Evolutionary conservation across 2,888 invertebrate species (phyloP).

Genomic region (Lissonota sp.): DNA sequence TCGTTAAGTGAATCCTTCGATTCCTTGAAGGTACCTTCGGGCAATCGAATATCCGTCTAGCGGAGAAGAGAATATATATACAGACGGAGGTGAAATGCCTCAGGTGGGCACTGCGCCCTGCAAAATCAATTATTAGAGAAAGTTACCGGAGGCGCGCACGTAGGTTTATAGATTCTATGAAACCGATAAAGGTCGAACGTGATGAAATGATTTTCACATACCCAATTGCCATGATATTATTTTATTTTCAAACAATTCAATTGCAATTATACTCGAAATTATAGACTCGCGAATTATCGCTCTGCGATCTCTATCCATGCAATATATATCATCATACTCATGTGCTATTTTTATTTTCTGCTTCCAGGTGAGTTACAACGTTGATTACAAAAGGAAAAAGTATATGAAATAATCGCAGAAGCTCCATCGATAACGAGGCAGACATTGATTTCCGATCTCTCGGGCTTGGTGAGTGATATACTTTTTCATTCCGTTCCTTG

Average conservation of each 20-base stretch:
- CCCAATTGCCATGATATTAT: slow-evolving; percentile 47
- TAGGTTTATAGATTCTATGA: slow-evolving; percentile 25
- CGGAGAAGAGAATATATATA: not conserved
- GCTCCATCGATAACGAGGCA: slow-evolving; percentile 21
- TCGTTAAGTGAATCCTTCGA: slow-evolving; percentile 49
- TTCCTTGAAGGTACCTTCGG: slow-evolving; percentile 10
- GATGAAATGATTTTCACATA: slow-evolving; percentile 43
- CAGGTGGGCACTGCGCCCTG: slow-evolving; percentile 9
- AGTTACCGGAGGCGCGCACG: slow-evolving; percentile 19
- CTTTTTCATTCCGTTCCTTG: slow-evolving; percentile 24
- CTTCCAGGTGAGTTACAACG: slow-evolving; percentile 70
- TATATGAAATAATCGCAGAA: slow-evolving; percentile 2
- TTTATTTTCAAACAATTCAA: slow-evolving; percentile 44
- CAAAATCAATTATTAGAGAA: slow-evolving; percentile 41
- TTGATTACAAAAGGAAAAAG: slow-evolving; percentile 2
- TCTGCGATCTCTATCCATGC: slow-evolving; percentile 47
- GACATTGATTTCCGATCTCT: slow-evolving; percentile 54
- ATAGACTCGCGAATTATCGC: slow-evolving; percentile 2
- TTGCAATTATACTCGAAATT: slow-evolving; percentile 44
- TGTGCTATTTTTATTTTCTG: slow-evolving; percentile 63
- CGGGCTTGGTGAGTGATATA: slow-evolving; percentile 50
- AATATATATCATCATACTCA: slow-evolving; percentile 62
- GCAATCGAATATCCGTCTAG: not conserved
- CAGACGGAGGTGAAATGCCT: not conserved
- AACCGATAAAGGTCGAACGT: slow-evolving; percentile 52